phyloP scores from a whole-genome alignment of 2,888 invertebrate species.

The Doris montereyensis region DNA sequence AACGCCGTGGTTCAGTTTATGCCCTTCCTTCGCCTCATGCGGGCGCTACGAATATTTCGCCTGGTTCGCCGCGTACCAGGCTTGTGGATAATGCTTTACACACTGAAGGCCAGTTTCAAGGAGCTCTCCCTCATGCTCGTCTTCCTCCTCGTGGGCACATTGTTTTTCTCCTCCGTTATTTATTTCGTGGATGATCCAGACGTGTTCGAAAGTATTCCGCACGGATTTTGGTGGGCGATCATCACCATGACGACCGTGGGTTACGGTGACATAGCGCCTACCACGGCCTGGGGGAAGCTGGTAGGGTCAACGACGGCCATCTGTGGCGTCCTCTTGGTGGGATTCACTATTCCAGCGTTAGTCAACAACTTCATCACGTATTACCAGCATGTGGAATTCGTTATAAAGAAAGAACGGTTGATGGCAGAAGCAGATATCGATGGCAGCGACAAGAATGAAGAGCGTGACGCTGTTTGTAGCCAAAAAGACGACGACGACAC shows the following conservation, averaged over 20 bases:
- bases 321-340: constrained; percentile 62
- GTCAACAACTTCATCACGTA: constrained; percentile 69
- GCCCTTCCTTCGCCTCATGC: constrained; percentile 55
- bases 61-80: constrained; percentile 64
- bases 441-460: no score
- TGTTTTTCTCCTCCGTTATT: constrained; percentile 66
- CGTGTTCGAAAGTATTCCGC: constrained; percentile 60
- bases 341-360: constrained; percentile 66
- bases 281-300: constrained; percentile 56
- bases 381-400: constrained; percentile 61
- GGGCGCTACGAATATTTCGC: constrained; percentile 63
- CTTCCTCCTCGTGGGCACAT: constrained; percentile 64
- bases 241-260: constrained; percentile 70
- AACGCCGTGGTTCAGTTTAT: constrained; percentile 48
- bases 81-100: constrained; percentile 66
- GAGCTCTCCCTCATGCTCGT: constrained; percentile 64
- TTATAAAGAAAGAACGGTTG: constrained; percentile 45
- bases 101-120: constrained; percentile 62
- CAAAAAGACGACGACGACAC: no score
- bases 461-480: no score
- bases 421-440: no score
- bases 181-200: constrained; percentile 62
- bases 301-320: constrained; percentile 63
- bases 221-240: constrained; percentile 68
- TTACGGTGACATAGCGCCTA: constrained; percentile 67